phyloP scores from a whole-genome alignment of 2,888 invertebrate species.

The Pheosia gnoma region DNA sequence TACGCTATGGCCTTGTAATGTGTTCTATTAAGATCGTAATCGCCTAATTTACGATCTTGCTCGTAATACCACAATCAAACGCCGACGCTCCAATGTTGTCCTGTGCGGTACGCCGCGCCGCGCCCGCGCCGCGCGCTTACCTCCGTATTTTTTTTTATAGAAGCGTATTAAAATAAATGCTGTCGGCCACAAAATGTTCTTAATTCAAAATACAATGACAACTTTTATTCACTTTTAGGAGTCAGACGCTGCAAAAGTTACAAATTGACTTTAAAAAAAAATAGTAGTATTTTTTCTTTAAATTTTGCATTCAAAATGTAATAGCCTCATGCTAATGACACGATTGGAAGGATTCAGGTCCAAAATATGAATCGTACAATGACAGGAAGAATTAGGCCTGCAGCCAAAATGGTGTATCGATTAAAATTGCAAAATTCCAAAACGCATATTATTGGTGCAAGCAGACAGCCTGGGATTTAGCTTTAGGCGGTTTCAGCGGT shows the following conservation, averaged over 20 bases:
- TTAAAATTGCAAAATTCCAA: conserved; percentile 14
- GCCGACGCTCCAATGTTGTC: conserved; percentile 39
- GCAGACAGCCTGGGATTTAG: conserved; percentile 64
- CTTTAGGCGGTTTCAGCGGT: conserved; percentile 53
- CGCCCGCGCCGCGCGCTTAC: not conserved
- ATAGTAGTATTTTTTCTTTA: no score
- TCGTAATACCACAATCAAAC: conserved; percentile 47
- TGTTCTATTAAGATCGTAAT: conserved; percentile 63
- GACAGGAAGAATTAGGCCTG: conserved; percentile 26
- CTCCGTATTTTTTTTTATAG: no score
- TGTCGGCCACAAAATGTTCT: no score
- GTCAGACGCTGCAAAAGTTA: no score
- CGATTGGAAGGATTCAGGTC: no score
- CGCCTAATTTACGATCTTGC: conserved; percentile 67
- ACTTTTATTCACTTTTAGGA: no score
- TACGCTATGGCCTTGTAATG: conserved; percentile 44
- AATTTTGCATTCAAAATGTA: no score
- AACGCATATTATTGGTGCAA: conserved; percentile 11
- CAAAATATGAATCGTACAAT: conserved; percentile 7
- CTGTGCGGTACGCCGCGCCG: conserved; percentile 23
- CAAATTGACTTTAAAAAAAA: no score
- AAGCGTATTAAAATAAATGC: not conserved
- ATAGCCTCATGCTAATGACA: no score
- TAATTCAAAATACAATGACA: not conserved
- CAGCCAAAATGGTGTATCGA: conserved; percentile 44